phyloP scores from a whole-genome alignment of 2,113 vertebrate genomes.

The Menura novaehollandiae region DNA sequence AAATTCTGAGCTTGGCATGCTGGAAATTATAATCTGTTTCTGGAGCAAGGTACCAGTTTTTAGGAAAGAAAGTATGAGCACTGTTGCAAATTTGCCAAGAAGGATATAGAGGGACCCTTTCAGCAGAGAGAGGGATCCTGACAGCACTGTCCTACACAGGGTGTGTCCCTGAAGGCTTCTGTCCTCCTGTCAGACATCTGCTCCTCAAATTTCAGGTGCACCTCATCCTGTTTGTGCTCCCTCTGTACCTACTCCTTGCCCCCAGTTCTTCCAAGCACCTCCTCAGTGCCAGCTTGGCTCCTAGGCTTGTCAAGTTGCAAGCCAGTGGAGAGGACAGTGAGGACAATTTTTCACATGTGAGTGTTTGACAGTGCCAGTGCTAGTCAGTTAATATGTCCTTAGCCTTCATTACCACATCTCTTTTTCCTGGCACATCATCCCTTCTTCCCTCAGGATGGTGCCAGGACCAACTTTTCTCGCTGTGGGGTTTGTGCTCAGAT shows the following conservation, averaged over 20 bases:
- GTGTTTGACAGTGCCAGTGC: not conserved
- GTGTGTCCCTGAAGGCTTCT: not conserved
- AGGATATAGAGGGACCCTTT: not conserved
- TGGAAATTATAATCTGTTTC: not conserved
- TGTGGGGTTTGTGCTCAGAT: fast-evolving
- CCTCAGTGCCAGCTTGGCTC: not conserved
- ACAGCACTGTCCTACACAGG: not conserved
- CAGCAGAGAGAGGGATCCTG: not conserved
- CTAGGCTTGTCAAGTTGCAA: not conserved
- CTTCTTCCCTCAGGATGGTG: not conserved
- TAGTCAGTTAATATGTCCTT: not conserved
- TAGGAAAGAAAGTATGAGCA: not conserved
- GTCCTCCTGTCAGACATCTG: not conserved
- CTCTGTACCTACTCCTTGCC: not conserved
- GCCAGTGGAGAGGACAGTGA: not conserved
- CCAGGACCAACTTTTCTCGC: not conserved
- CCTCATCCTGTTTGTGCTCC: not conserved
- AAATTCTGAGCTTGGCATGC: not conserved
- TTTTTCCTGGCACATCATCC: slow-evolving; percentile 19
- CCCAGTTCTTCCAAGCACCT: not conserved
- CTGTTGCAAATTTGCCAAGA: not conserved
- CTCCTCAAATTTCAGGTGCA: not conserved
- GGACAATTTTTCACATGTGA: not conserved
- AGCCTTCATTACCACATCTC: not conserved
- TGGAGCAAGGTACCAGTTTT: not conserved